Percentiles rank a stretch among this genome's conserved stretches.
These are phyloP conservation scores for Chironomus riparius DNA, from an alignment of 2,888 invertebrate species.

Conservation along the genomic window DNA sequence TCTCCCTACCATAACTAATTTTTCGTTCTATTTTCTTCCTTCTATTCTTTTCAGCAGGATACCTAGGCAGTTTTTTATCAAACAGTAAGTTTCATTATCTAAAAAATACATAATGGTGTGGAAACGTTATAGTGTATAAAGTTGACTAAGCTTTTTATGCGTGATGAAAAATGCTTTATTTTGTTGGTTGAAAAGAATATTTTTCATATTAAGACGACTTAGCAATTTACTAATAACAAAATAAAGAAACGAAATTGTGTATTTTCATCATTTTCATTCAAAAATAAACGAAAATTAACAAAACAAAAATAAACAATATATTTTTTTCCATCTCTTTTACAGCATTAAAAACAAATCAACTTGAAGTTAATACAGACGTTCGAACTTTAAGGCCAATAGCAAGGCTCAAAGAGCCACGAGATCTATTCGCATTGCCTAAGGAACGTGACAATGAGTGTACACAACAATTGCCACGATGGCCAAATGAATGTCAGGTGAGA, in stretches of 20 bases:
- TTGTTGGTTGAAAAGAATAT: no score
- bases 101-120: not conserved
- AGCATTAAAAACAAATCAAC: slow-evolving; percentile 54
- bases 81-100: slow-evolving; percentile 33
- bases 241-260: no score
- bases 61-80: slow-evolving; percentile 41
- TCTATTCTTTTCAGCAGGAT: slow-evolving; percentile 33
- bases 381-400: slow-evolving; percentile 55
- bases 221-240: no score
- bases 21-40: not conserved
- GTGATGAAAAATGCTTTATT: no score
- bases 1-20: not conserved
- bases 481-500: slow-evolving; percentile 76
- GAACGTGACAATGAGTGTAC: slow-evolving; percentile 56
- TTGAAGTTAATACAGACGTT: slow-evolving; percentile 59
- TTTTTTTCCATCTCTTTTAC: no score
- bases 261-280: no score
- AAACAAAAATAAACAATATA: not conserved
- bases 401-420: slow-evolving; percentile 58
- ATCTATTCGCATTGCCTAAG: slow-evolving; percentile 60
- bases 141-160: no score
- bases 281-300: no score
- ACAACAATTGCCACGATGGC: slow-evolving; percentile 77
- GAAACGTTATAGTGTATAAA: not conserved
- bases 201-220: no score